Conservation (phyloP, 1,140 invertebrate species). For the Drosophila persimilis region DNA sequence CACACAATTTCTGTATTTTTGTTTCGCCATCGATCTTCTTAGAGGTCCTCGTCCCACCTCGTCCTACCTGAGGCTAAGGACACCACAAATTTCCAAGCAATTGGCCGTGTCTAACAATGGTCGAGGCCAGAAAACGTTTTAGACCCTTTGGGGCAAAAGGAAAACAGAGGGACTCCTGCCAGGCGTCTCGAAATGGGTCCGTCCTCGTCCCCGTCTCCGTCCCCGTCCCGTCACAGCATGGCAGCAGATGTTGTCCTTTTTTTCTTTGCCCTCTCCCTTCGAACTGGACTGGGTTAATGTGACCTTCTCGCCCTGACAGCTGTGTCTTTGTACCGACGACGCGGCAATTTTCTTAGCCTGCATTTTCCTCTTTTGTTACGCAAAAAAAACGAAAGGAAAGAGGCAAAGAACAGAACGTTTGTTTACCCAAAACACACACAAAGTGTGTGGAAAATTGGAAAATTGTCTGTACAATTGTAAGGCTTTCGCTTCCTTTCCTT, state of each 20-base stretch:
- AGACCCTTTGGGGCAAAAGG: conserved; percentile 25
- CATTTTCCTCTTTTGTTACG: conserved; percentile 72
- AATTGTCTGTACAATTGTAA: conserved; percentile 75
- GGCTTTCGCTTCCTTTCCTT: conserved; percentile 30
- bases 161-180: conserved; percentile 40
- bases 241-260: conserved; percentile 55
- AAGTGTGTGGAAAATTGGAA: conserved; percentile 71
- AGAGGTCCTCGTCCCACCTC: conserved; percentile 22
- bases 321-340: conserved; percentile 53
- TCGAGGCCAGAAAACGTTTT: conserved; percentile 8
- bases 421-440: conserved; percentile 70
- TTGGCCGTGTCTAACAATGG: conserved; percentile 74
- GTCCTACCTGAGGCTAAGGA: conserved; percentile 43
- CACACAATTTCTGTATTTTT: conserved; percentile 64
- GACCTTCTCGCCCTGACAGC: conserved; percentile 64
- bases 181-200: conserved; percentile 55
- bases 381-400: conserved; percentile 36
- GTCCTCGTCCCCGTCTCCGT: conserved; percentile 1
- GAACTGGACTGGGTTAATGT: conserved; percentile 44
- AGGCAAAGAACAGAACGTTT: conserved; percentile 49
- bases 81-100: conserved; percentile 72
- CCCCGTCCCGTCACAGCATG: conserved; percentile 35
- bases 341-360: conserved; percentile 69
- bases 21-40: conserved; percentile 33
- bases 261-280: conserved; percentile 15